Evolutionary conservation across 2,797 vertebrate species (phyloP).

Genomic region (Hippoglossus hippoglossus): DNA sequence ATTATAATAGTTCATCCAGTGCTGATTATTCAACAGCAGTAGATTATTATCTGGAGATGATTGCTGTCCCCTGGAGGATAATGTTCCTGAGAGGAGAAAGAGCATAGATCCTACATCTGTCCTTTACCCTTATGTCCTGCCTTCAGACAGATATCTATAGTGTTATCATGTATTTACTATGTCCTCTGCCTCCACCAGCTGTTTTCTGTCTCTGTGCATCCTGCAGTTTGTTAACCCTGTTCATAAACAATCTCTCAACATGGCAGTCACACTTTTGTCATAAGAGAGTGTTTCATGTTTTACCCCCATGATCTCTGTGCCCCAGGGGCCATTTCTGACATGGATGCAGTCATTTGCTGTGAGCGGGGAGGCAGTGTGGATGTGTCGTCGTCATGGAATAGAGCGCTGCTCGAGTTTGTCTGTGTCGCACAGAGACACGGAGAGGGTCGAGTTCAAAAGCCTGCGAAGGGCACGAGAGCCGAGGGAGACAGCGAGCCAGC

Average conservation of each 20-base stretch:
- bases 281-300: conserved; percentile 59
- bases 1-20: conserved; percentile 27
- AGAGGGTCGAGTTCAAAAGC: conserved; percentile 30
- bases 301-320: conserved; percentile 45
- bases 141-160: conserved; percentile 24
- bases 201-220: conserved; percentile 54
- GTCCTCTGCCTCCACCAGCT: conserved; percentile 60
- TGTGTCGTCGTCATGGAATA: conserved; percentile 44
- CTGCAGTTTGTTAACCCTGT: conserved; percentile 49
- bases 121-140: conserved; percentile 45
- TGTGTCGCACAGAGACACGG: conserved; percentile 26
- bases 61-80: conserved; percentile 46
- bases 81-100: conserved; percentile 49
- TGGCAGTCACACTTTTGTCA: conserved; percentile 63
- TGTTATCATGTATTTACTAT: conserved; percentile 70
- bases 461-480: conserved; percentile 28
- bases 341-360: conserved; percentile 39
- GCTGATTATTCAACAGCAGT: conserved; percentile 54
- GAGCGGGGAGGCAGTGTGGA: conserved; percentile 20
- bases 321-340: conserved; percentile 41
- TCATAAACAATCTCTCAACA: conserved; percentile 60
- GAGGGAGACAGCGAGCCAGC: conserved; percentile 45
- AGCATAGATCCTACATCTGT: conserved; percentile 54
- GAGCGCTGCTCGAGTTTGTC: conserved; percentile 21
- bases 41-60: conserved; percentile 53